Evolutionary conservation across 2,797 vertebrate genomes (phyloP), one percentile per base, ranked within the genome.

Genomic region (Mallotus villosus): DNA sequence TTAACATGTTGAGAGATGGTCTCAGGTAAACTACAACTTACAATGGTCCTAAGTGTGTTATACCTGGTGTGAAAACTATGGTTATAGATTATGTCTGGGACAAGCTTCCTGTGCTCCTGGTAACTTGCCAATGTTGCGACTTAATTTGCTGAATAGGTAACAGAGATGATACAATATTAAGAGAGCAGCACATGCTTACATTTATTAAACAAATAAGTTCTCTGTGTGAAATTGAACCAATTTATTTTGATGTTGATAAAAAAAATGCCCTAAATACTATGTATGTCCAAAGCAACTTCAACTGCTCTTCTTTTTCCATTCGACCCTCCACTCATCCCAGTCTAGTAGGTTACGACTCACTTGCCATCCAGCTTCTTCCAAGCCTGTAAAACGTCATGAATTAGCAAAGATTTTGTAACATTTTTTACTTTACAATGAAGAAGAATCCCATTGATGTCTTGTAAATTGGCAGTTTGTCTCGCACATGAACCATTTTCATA

Each of bases 241-340:
- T n/a, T n/a, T n/a, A n/a, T n/a, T n/a, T n/a, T n/a, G n/a, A 46
- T 46, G 41, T 46, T 46, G 41, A 46, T 46, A 11, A 34, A 57
- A 21, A 59, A 60, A 62, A 62, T 24, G 22, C 14, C 59, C 22
- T 25, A 62, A 62, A 62, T n/a, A 5, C 19, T 1, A 17, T 53
- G 17, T 46, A 19, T 24, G 53, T 57, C n/a, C 12, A 7, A 4
- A 17, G n/a, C 37, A 69, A 5, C 46, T 17, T 94, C 80, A 96
- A 76, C 71, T 84, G 49, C 49, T 76, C 82, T 97, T 95, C 82
- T 90, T 93, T 81, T 84, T 91, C 95, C 95, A 96, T 0, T 92
- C 90, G 0, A 93, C 91, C 68, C 96, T 91, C 96, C 96, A 97
- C 73, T 97, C 96, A 32, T 96, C 93, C 79, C 94, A 94, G 86